These are phyloP conservation scores for Drosophila bocqueti DNA, from an alignment of 1,140 invertebrate genomes.

Conservation along the genomic window DNA sequence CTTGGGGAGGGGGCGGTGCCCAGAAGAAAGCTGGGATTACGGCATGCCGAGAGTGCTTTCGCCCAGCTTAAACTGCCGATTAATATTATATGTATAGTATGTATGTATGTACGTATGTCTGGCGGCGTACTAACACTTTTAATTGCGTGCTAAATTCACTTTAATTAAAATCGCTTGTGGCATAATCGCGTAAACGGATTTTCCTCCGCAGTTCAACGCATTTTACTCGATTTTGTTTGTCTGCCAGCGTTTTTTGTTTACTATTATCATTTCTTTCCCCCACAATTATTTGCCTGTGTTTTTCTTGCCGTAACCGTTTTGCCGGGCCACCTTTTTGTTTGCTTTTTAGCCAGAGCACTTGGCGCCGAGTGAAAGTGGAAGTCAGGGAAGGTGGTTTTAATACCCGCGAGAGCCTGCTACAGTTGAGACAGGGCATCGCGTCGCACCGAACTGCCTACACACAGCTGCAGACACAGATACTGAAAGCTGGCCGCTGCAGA, in stretches of 20 bases:
- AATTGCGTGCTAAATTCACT: conserved; percentile 78
- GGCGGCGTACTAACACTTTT: conserved; percentile 56
- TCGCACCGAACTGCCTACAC: conserved; percentile 15
- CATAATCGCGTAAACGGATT: conserved; percentile 48
- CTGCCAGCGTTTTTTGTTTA: conserved; percentile 54
- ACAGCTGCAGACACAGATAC: background rate
- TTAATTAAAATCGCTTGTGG: conserved; percentile 78
- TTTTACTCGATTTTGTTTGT: conserved; percentile 70
- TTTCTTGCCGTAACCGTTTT: conserved; percentile 50
- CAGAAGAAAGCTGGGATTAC: conserved; percentile 47
- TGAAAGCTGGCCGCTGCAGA: conserved; percentile 11
- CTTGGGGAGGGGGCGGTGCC: conserved; percentile 22
- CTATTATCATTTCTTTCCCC: conserved; percentile 47
- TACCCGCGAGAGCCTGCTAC: conserved; percentile 55
- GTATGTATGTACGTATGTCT: conserved; percentile 4
- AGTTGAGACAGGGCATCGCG: conserved; percentile 34
- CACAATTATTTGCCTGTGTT: conserved; percentile 40
- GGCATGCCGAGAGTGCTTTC: conserved; percentile 45
- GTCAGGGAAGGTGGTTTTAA: conserved; percentile 61
- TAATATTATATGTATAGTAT: conserved; percentile 35
- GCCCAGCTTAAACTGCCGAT: conserved; percentile 34
- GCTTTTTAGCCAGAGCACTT: conserved; percentile 47
- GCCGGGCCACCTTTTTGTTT: conserved; percentile 16
- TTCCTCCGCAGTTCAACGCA: conserved; percentile 50
- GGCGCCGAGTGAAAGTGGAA: conserved; percentile 73